phyloP scores from a whole-genome alignment of 2,797 vertebrate genomes.

The Acanthopagrus latus region DNA sequence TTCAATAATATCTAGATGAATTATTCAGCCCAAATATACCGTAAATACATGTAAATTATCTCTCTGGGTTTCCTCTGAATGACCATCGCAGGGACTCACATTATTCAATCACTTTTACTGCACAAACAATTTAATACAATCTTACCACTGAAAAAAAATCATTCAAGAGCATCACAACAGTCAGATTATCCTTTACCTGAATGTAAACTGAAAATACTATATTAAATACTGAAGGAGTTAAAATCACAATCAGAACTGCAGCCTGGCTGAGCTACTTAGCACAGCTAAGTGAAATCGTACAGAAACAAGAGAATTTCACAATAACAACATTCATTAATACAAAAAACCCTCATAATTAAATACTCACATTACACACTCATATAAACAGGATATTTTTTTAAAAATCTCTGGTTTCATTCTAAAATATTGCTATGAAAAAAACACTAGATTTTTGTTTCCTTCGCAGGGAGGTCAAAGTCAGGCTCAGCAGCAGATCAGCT shows the following conservation, averaged over 20 bases:
- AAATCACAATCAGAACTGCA: constrained; percentile 15
- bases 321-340: neutral
- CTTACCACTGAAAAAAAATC: neutral
- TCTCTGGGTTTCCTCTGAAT: neutral
- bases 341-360: neutral
- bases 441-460: neutral
- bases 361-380: neutral
- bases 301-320: neutral
- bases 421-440: neutral
- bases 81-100: neutral
- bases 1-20: too few species aligned
- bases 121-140: constrained; percentile 8
- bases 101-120: constrained; percentile 22
- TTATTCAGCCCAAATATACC: too few species aligned
- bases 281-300: constrained; percentile 4
- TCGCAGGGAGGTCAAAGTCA: neutral
- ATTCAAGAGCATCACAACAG: neutral
- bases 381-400: neutral
- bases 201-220: neutral
- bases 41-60: too few species aligned
- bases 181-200: constrained; percentile 8
- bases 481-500: neutral
- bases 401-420: neutral
- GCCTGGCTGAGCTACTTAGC: neutral
- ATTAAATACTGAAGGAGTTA: neutral